phyloP scores from a whole-genome alignment of 2,888 invertebrate species.

The Ceriagrion tenellum region DNA sequence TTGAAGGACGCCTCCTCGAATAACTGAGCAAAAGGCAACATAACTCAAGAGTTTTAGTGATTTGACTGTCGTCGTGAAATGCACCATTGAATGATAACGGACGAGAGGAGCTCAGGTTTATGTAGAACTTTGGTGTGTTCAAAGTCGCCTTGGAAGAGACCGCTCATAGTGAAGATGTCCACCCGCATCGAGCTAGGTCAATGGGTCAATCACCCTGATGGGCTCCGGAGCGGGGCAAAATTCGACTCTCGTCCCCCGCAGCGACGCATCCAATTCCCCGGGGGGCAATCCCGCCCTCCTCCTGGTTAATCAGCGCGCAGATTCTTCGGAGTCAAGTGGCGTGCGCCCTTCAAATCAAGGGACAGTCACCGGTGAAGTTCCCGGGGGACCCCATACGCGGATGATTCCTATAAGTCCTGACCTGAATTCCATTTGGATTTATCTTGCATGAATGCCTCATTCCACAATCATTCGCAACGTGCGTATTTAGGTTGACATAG shows the following conservation, averaged over 20 bases:
- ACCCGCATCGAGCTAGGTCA: not conserved
- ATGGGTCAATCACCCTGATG: constrained; percentile 14
- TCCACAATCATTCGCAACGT: not conserved
- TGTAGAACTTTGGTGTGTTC: not conserved
- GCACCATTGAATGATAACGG: no score
- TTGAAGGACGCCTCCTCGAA: no score
- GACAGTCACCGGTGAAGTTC: not conserved
- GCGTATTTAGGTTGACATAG: not conserved
- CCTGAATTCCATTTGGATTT: not conserved
- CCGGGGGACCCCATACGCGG: not conserved
- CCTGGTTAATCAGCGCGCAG: not conserved
- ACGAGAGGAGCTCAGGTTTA: no score
- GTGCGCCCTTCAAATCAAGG: not conserved
- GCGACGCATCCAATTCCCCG: not conserved
- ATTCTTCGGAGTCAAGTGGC: not conserved
- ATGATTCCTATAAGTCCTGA: not conserved
- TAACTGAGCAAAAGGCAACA: no score
- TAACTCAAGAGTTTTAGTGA: no score
- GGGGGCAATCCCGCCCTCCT: not conserved
- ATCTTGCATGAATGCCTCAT: not conserved
- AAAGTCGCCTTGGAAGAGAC: not conserved
- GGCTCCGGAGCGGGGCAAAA: not conserved
- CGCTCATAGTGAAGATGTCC: not conserved
- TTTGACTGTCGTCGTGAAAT: no score
- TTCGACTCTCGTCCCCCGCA: not conserved